A percentile compares a stretch with the other conserved stretches of the same genome.
Evolutionary conservation across 2,888 invertebrate genomes (phyloP).

Genomic region (Mystacides longicornis): DNA sequence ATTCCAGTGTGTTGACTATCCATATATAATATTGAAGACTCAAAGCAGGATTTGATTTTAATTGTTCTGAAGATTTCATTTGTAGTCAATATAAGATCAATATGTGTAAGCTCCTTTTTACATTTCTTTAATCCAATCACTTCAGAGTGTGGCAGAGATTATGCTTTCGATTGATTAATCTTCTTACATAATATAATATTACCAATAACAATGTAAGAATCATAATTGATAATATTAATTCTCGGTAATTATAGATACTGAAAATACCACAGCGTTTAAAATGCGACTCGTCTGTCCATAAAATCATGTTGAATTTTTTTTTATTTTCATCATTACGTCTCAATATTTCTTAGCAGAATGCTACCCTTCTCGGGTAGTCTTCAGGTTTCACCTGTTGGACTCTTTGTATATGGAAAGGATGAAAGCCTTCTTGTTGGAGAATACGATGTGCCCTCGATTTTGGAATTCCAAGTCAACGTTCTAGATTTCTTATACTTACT

Average conservation of each 20-base stretch:
- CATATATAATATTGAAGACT: too few species aligned
- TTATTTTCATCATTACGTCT: conserved; percentile 9
- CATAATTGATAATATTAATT: too few species aligned
- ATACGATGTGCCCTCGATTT: conserved; percentile 2
- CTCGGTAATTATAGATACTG: conserved; percentile 13
- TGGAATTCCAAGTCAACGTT: not conserved
- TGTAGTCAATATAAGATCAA: too few species aligned
- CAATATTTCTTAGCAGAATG: conserved; percentile 20
- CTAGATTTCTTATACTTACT: not conserved
- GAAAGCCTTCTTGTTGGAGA: conserved; percentile 14
- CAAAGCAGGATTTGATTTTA: too few species aligned
- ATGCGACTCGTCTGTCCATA: conserved; percentile 15
- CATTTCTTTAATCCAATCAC: too few species aligned
- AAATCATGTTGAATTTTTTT: conserved; percentile 8
- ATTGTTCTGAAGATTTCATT: too few species aligned
- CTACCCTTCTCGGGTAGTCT: conserved; percentile 19
- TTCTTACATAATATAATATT: too few species aligned
- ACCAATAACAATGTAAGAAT: too few species aligned
- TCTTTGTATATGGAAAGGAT: conserved; percentile 20
- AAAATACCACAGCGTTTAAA: conserved; percentile 13
- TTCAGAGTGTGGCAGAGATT: too few species aligned
- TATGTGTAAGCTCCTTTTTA: too few species aligned
- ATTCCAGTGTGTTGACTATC: too few species aligned
- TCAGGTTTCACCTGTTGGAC: conserved; percentile 18
- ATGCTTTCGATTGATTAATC: too few species aligned